Evolutionary conservation across 2,113 vertebrate genomes (phyloP), one percentile per base, ranked within the genome.

Genomic region (Numenius arquata): DNA sequence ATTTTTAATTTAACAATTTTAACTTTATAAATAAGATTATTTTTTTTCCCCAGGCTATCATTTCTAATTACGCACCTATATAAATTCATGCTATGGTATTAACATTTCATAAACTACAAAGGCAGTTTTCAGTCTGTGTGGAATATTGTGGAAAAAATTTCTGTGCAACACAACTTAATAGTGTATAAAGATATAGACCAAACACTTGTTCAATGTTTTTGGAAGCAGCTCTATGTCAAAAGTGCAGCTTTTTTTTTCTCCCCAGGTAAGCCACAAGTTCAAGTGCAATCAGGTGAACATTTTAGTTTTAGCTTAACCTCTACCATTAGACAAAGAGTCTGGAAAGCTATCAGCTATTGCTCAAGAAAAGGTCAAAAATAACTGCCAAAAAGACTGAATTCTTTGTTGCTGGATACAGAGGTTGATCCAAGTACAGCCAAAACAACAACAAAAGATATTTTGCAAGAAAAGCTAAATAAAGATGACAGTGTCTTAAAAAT

Each of bases 31-130:
- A 96, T 95, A 97, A 93, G 81, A 89, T 55, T 27, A 17, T 30
- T 29, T 52, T 78, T 95, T 97, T 93, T 22, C 97, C 86, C 88
- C n/a, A 80, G 94, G 79, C 91, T 96, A 65, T 92, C 47, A 95
- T 96, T 98, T 96, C 94, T 97, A 96, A 96, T 98, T 96, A 96
- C 38, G 19, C 86, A 90, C 93, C 96, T 97, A 88, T 89, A 96
- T 90, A 97, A 97, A 96, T 94, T 96, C 91, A 72, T 68, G 79
- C 96, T 94, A 80, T 87, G 61, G 56, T 23, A 93, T 94, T 97
- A 96, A 95, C 90, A 91, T 97, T 98, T 96, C 91, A 94, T 94
- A 95, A 97, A 94, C 93, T 96, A 76, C 55, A 87, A 80, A 96
- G 76, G 82, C 34, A 23, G 50, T 90, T 97, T 97, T 92, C 86